Base-by-base conservation (phyloP, 2,113 vertebrate species). In the Callospermophilus lateralis region DNA sequence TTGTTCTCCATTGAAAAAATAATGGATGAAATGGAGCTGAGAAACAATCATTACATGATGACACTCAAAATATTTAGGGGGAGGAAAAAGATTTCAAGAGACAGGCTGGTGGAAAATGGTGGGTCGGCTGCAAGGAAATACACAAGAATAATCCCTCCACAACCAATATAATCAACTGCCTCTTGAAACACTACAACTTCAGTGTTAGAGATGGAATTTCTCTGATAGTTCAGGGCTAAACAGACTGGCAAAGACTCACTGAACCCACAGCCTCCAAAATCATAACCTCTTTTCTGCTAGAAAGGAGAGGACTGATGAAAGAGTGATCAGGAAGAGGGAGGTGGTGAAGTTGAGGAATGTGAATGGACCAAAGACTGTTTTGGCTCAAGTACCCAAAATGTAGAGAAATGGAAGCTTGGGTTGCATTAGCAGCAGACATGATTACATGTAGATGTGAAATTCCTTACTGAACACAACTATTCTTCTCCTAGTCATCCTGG, bases 381-480 rank as follows among this genome's bases (percentile, higher is more conserved):
- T 32, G 77, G 79, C 30, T 58, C 19, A 96, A 92, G 65, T 58
- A 77, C 11, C 32, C 55, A 70, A 55, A 84, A 80, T 58, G 22
- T 10, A 30, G 51, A 86, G 79, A 81, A 91, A 4, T 34, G 32
- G 22, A 95, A 79, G 79, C 37, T 1, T 76, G 63, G 73, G 85
- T 15, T 94, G 76, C 74, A 65, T 39, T 32, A 84, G 78, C 70
- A 96, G 92, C 74, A 84, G 61, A 97, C 61, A 95, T 45, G 92
- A 96, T 90, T 92, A 37, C 42, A 22, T 63, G 22, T 48, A 72
- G 73, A 42, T 78, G 55, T 45, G 83, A 76, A 88, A 90, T 22
- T 67, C 61, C 67, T 81, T 39, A 51, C 48, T 68, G 51, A 84
- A 92, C 39, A 74, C 15, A 81, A 45, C 72, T 63, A 53, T 74